Conservation (phyloP, 2,113 vertebrate species). For the Caranx melampygus region DNA sequence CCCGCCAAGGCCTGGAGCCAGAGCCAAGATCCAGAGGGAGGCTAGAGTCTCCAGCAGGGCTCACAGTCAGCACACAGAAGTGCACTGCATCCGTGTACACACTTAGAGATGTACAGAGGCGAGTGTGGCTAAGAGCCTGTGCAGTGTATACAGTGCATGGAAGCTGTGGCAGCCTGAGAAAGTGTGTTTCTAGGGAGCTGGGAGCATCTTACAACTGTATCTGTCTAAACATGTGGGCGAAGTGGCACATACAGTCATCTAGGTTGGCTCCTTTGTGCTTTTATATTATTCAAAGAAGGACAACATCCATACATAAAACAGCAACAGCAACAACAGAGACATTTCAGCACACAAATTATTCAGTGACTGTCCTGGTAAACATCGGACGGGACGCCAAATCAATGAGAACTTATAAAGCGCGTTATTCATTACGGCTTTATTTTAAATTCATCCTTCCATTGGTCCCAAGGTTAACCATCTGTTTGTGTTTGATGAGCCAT, state of each 20-base stretch:
- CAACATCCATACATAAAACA: slow-evolving; percentile 24
- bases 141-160: background rate
- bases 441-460: slow-evolving; percentile 16
- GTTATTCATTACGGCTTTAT: slow-evolving; percentile 17
- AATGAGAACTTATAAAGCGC: slow-evolving; percentile 7
- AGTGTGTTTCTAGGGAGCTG: background rate
- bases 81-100: slow-evolving; percentile 12
- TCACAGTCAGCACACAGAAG: slow-evolving; percentile 54
- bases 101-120: slow-evolving; percentile 19
- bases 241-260: background rate
- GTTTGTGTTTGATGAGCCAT: background rate
- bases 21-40: slow-evolving; percentile 70
- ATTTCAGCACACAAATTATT: slow-evolving; percentile 33
- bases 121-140: background rate
- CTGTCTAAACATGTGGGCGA: background rate
- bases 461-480: slow-evolving; percentile 9
- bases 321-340: slow-evolving; percentile 1
- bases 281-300: slow-evolving; percentile 30
- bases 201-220: slow-evolving; percentile 10
- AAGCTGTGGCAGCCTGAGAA: background rate
- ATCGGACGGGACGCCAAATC: background rate
- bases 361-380: slow-evolving; percentile 16
- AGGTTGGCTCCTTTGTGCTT: slow-evolving; percentile 25
- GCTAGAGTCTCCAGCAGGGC: slow-evolving; percentile 67
- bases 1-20: slow-evolving; percentile 47